phyloP scores from a whole-genome alignment of 2,888 invertebrate genomes.

The Cylindroiulus punctatus region DNA sequence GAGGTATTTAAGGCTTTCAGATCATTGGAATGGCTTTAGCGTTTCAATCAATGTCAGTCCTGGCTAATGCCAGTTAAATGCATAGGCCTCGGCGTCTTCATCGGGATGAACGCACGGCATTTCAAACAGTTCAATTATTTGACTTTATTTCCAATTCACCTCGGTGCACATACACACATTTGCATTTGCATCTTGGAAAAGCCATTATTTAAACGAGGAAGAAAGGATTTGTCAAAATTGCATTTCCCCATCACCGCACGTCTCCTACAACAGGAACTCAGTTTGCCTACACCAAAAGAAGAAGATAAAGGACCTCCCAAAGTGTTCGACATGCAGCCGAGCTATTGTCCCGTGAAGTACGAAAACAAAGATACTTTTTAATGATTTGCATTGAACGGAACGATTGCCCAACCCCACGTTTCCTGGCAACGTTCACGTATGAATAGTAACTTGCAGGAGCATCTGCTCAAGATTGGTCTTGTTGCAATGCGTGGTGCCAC shows the following conservation, averaged over 20 bases:
- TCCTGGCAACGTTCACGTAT: background rate
- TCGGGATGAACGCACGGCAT: background rate
- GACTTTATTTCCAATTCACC: constrained; percentile 33
- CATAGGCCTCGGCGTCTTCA: background rate
- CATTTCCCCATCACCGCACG: constrained; percentile 4
- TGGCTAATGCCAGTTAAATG: background rate
- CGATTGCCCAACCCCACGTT: background rate
- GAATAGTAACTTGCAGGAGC: background rate
- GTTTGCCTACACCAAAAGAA: background rate
- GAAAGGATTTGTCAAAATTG: constrained; percentile 38
- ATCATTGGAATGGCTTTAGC: background rate
- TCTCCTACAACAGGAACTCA: background rate
- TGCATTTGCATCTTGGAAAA: constrained; percentile 34
- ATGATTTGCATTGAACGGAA: background rate
- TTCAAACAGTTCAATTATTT: constrained; percentile 42
- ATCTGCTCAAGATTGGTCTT: background rate
- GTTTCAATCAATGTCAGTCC: constrained; percentile 19
- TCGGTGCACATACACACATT: background rate
- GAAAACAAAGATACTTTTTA: constrained; percentile 38
- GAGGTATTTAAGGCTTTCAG: constrained; percentile 1
- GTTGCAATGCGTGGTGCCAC: background rate
- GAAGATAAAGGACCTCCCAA: constrained; percentile 11
- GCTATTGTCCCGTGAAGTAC: background rate
- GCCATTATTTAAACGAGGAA: constrained; percentile 31
- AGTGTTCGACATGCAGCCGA: background rate